Base-by-base conservation (phyloP, 1,140 invertebrate genomes). In the Macrosteles quadrilineatus region DNA sequence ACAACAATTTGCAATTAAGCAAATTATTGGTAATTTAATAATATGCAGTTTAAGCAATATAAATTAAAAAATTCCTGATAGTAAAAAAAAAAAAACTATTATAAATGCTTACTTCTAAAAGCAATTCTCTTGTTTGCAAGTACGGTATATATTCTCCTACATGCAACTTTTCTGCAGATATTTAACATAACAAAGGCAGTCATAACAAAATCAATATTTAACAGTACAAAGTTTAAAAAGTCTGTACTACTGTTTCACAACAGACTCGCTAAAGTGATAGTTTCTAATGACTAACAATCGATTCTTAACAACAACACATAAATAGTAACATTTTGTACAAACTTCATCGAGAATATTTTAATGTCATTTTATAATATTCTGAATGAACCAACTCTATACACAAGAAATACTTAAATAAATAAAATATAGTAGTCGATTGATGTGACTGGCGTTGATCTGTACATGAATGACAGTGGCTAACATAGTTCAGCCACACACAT, bases 371-470 rank as follows among this genome's bases (percentile, higher is more conserved):
- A 30, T 30, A 59, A 59, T 59, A 59, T 59, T 59, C 55, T 25
- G 25, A 59, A 59, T 59, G 55, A 59, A 59, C 55, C 55, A 59
- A 59, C 55, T 59, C 55, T 59, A 59, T 59, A 59, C 55, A 59
- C 55, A 59, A 59, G 55, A 59, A 50, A 59, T 59, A 59, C 27
- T 59, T 59, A 25, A 59, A 59, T 59, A 59, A 59, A 59, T 59
- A 59, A 59, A 59, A 59, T 59, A 30, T 29, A 30, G 11, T 59
- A 29, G 55, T 59, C 21, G 55, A 59, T 59, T 25, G 55, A 59
- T 25, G 27, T 29, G 14, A 59, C 55, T 59, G 23, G 55, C 12
- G 55, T 59, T 59, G 12, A 23, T 6, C 4, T 59, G 55, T 59
- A 30, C 23, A 2, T 11, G 14, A 21, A n/a, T n/a, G 55, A 29